These are phyloP conservation scores for Paramacrobiotus metropolitanus DNA, from an alignment of 1,140 invertebrate species.

Conservation along the genomic window DNA sequence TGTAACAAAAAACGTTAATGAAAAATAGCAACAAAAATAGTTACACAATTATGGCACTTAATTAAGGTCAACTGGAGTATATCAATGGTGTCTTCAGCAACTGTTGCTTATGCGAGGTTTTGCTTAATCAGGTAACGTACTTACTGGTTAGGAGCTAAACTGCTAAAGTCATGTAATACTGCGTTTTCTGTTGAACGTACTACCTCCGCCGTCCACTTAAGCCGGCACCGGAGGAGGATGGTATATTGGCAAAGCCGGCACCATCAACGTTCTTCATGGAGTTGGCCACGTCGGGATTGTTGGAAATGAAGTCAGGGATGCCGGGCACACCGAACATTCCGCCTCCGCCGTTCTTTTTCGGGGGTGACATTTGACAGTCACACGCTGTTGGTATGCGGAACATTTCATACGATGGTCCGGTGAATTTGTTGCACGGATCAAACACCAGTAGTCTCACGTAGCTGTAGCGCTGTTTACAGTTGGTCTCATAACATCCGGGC, in stretches of 20 bases:
- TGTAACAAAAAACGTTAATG: too few species aligned
- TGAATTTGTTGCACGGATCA: slow-evolving; percentile 3
- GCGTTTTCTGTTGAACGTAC: background rate
- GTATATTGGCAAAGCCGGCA: background rate
- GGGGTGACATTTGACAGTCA: background rate
- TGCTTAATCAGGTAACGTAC: too few species aligned
- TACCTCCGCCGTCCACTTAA: background rate
- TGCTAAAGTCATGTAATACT: too few species aligned
- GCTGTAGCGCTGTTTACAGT: slow-evolving; percentile 2
- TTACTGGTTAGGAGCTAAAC: too few species aligned
- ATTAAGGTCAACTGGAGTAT: too few species aligned
- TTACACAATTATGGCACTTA: too few species aligned
- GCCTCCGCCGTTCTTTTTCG: background rate
- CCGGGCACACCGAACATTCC: background rate
- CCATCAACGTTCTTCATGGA: slow-evolving; percentile 1
- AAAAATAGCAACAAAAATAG: too few species aligned
- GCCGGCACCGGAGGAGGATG: too few species aligned
- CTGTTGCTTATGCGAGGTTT: too few species aligned
- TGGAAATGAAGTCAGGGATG: background rate
- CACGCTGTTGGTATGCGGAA: background rate
- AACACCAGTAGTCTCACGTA: background rate
- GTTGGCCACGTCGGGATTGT: background rate
- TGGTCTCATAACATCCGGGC: slow-evolving; percentile 1
- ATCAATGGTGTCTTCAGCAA: too few species aligned
- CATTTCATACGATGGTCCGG: background rate